A percentile compares a stretch with the other conserved stretches of the same genome.
These are phyloP conservation scores for Drosophila stalkeri DNA, from an alignment of 2,888 invertebrate genomes.

Conservation along the genomic window DNA sequence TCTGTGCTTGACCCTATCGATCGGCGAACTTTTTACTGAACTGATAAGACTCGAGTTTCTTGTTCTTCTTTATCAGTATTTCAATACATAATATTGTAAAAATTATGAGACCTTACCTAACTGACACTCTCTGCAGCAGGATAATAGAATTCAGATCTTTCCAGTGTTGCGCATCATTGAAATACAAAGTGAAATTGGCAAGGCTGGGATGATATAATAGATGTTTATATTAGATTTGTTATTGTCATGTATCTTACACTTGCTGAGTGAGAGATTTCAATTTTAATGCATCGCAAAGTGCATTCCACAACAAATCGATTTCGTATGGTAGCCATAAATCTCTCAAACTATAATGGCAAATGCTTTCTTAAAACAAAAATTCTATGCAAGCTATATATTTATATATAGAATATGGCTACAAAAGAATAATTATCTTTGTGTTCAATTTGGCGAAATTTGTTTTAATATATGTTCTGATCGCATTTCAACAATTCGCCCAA, in stretches of 20 bases:
- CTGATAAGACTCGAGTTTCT: constrained; percentile 34
- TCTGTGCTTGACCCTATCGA: constrained; percentile 16
- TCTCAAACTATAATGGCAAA: constrained; percentile 28
- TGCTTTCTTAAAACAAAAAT: constrained; percentile 5
- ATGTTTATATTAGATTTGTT: not conserved
- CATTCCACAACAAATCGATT: constrained; percentile 4
- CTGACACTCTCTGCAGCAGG: not conserved
- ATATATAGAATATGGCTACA: not conserved
- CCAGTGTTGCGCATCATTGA: not conserved
- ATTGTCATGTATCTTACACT: not conserved
- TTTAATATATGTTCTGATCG: constrained; percentile 40
- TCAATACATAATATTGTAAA: constrained; percentile 15
- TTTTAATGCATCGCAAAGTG: constrained; percentile 25
- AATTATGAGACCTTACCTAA: constrained; percentile 11
- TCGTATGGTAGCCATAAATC: constrained; percentile 29
- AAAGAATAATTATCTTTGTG: constrained; percentile 26
- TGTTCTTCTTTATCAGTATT: constrained; percentile 23
- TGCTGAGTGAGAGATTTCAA: not conserved
- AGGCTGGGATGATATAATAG: constrained; percentile 3
- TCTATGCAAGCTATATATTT: constrained; percentile 12
- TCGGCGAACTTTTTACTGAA: constrained; percentile 7
- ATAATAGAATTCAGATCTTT: constrained; percentile 5
- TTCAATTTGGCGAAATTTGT: constrained; percentile 49
- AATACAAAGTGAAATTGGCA: too few relatives aligned
- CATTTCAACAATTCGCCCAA: constrained; percentile 26